Conservation (phyloP, 2,888 invertebrate species). For the Caenorhabditis sp. region DNA sequence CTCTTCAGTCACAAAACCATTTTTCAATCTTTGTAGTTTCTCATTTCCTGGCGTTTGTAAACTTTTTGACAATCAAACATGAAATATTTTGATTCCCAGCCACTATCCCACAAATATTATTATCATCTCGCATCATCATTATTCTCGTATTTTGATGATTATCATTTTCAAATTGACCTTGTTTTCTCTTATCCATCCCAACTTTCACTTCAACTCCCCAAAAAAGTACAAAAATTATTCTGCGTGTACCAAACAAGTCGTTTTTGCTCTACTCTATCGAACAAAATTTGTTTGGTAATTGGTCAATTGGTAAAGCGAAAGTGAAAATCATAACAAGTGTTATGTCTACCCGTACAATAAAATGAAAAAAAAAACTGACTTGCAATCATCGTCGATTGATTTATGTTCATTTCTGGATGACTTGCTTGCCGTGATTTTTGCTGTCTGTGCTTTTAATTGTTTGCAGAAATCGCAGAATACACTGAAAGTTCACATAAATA, state of each 20-base stretch:
- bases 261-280: no score
- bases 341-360: not conserved
- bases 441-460: slow-evolving; percentile 65
- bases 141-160: not conserved
- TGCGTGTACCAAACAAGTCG: no score
- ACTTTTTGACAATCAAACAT: no score
- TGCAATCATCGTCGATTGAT: slow-evolving; percentile 60
- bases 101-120: not conserved
- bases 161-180: slow-evolving; percentile 1
- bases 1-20: no score
- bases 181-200: not conserved
- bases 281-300: no score
- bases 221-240: not conserved
- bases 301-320: not conserved
- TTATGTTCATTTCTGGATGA: slow-evolving; percentile 45
- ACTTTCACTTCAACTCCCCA: not conserved
- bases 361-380: slow-evolving; percentile 40
- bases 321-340: not conserved
- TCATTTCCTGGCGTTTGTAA: no score
- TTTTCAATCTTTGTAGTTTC: no score
- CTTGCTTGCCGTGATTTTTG: slow-evolving; percentile 60
- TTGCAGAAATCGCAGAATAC: slow-evolving; percentile 71
- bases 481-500: slow-evolving; percentile 42
- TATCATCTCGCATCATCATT: not conserved
- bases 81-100: not conserved